Evolutionary conservation across 2,888 invertebrate genomes (phyloP), one percentile per base, ranked within the genome.

Genomic region (Cartodere bifasciata): DNA sequence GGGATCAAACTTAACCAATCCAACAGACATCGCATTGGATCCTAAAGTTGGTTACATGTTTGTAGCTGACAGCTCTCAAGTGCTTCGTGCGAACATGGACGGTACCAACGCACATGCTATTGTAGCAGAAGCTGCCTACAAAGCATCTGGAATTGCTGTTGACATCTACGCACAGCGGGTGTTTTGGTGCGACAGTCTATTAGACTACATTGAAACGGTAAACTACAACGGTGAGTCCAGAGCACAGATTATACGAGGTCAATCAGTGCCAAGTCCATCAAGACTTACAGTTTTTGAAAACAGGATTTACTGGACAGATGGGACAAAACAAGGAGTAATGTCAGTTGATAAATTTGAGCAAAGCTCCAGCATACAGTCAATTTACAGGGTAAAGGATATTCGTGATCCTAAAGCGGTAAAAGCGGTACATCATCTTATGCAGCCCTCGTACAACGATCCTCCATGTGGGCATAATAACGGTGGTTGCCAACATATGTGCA

Each of bases 161-260:
- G 95, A 97, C 58, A 77, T 85, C n/a, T 79, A 90, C 13, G 77
- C 83, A 0, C 77, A 84, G 48, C 64, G 95, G 28, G 76, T 98
- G 4, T 95, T 86, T 62, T 97, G 95, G 94, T 92, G 94, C 49
- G 97, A 98, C 56, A 85, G 90, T 0, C 64, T 92, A 9, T 63
- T 95, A 31, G 94, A 97, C 62, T 90, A 94, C 55, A 90, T 98
- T 40, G 94, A 95, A 53, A 87, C 91, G 0, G 86, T 92, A 0
- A 88, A 94, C 57, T 98, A 97, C 58, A 75, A 87, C 29, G 94
- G 94, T 1, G 69, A 74, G 36, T 74, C 81, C 43, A 67, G 92
- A 39, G 78, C 81, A 37, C 69, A 85, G 55, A 78, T 88, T 1
- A 63, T 88, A 2, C 62, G 87, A 35, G 87, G 88, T 2, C 78